Conservation (phyloP, 2,888 invertebrate genomes). For the Antheraea assamensis region DNA sequence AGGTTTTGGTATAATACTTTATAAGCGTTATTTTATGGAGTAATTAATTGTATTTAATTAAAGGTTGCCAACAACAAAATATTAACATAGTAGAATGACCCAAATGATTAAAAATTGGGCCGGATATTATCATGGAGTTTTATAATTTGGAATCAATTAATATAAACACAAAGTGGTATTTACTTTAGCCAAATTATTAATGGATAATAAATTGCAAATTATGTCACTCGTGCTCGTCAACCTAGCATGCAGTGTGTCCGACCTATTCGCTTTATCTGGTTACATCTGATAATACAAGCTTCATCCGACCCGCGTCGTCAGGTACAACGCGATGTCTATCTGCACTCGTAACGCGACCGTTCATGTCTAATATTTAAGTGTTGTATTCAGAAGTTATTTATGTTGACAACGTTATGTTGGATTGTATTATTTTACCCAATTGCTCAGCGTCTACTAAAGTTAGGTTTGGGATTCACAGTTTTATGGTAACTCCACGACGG, state of each 20-base stretch:
- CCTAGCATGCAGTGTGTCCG: conserved; percentile 2
- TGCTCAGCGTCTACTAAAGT: neutral
- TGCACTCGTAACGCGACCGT: conserved; percentile 15
- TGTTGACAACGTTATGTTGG: neutral
- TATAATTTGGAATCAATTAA: neutral
- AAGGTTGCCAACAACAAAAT: too few relatives aligned
- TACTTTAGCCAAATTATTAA: too few relatives aligned
- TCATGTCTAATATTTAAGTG: conserved; percentile 11
- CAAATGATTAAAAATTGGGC: neutral
- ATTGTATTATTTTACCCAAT: neutral
- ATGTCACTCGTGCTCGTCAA: neutral
- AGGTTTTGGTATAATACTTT: too few relatives aligned
- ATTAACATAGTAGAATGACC: too few relatives aligned
- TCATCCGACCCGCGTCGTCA: conserved; percentile 16
- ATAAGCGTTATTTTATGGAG: too few relatives aligned
- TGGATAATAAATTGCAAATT: neutral
- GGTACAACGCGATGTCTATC: conserved; percentile 17
- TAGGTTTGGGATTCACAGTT: too few relatives aligned
- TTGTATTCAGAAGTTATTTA: neutral
- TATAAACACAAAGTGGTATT: too few relatives aligned
- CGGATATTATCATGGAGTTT: neutral
- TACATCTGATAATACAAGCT: conserved; percentile 18
- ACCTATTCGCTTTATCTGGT: conserved; percentile 13
- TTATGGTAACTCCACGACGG: too few relatives aligned
- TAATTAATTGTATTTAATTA: too few relatives aligned